Evolutionary conservation across 2,888 invertebrate species (phyloP).

Genomic region (Nemoura dubitans): DNA sequence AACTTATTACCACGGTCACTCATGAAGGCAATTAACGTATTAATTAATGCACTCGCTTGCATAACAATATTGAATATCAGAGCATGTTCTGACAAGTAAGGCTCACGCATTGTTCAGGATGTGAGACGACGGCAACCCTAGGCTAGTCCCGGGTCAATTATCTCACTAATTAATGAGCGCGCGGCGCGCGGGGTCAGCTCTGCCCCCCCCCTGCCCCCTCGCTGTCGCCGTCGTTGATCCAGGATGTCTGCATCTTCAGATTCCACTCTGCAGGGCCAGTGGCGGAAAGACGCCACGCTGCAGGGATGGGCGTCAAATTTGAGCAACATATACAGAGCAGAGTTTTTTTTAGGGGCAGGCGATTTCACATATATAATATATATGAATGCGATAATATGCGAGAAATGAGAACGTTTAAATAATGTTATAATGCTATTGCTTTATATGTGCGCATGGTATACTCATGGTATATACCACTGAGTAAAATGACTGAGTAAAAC

Average conservation of each 20-base stretch:
- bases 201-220: no score
- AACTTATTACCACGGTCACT: neutral
- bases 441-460: no score
- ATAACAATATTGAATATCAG: neutral
- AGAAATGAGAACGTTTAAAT: no score
- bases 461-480: no score
- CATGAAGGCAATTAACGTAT: neutral
- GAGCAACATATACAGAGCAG: no score
- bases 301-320: no score
- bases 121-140: neutral
- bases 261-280: neutral
- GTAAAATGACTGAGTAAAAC: no score
- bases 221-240: neutral
- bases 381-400: no score
- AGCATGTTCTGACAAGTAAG: neutral
- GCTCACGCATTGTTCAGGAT: neutral
- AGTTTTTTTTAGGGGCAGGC: no score
- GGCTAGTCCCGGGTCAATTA: neutral
- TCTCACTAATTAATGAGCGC: neutral
- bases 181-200: neutral
- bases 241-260: neutral
- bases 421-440: no score
- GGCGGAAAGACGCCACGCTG: neutral
- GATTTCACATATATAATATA: no score
- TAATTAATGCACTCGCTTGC: neutral